These are phyloP conservation scores for Oryzaephilus surinamensis DNA, from an alignment of 1,140 invertebrate species.

Conservation along the genomic window DNA sequence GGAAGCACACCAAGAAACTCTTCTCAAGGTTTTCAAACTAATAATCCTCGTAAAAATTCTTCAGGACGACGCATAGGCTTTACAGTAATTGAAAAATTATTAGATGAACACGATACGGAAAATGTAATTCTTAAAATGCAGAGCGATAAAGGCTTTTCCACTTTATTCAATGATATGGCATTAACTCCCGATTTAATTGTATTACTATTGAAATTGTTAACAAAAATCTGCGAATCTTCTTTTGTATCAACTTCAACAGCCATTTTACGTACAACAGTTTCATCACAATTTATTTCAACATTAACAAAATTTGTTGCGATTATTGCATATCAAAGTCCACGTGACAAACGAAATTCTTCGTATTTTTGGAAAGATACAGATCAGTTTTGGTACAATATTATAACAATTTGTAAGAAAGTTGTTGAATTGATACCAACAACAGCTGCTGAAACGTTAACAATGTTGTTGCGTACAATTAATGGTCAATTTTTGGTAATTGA, in stretches of 20 bases:
- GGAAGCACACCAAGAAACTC: too few relatives aligned
- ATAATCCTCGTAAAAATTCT: too few relatives aligned
- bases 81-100: too few relatives aligned
- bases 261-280: slow-evolving; percentile 8
- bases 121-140: too few relatives aligned
- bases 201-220: slow-evolving; percentile 14
- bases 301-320: slow-evolving; percentile 11
- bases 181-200: slow-evolving; percentile 18
- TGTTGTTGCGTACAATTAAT: slow-evolving; percentile 32
- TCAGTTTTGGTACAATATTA: slow-evolving; percentile 14
- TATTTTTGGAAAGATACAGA: slow-evolving; percentile 17
- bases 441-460: too few relatives aligned
- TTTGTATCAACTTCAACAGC: slow-evolving; percentile 11
- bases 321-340: slow-evolving; percentile 5
- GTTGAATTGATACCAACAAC: slow-evolving; percentile 7
- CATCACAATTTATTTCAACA: slow-evolving; percentile 11
- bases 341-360: too few relatives aligned
- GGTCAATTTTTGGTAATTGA: slow-evolving; percentile 35
- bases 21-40: too few relatives aligned
- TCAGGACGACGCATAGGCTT: too few relatives aligned
- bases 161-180: too few relatives aligned
- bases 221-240: slow-evolving; percentile 7
- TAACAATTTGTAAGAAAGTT: slow-evolving; percentile 3
- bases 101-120: too few relatives aligned
- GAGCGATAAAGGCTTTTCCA: too few relatives aligned